phyloP scores from a whole-genome alignment of 2,888 invertebrate species.

The Stenichneumon culpator region DNA sequence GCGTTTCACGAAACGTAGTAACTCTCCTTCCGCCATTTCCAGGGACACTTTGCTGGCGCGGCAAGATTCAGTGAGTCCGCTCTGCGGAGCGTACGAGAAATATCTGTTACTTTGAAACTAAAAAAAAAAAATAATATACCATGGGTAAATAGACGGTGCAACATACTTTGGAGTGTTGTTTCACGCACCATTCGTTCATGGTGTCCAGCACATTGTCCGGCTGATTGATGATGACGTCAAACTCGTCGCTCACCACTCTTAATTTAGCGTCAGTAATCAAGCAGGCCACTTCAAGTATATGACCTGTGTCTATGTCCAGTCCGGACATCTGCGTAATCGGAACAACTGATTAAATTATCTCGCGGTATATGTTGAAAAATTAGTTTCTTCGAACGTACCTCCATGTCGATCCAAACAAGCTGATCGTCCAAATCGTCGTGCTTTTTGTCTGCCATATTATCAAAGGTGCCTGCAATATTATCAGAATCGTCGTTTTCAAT shows the following conservation, averaged over 20 bases:
- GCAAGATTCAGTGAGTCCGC: slow-evolving; percentile 92
- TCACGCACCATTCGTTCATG: slow-evolving; percentile 95
- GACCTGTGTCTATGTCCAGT: slow-evolving; percentile 90
- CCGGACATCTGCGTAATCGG: slow-evolving; percentile 92
- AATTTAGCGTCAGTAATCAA: slow-evolving; percentile 94
- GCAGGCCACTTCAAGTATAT: slow-evolving; percentile 96
- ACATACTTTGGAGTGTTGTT: slow-evolving; percentile 92
- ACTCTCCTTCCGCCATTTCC: slow-evolving; percentile 89
- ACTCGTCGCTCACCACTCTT: slow-evolving; percentile 91
- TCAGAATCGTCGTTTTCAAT: neutral
- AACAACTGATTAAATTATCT: neutral
- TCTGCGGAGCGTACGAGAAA: slow-evolving; percentile 86
- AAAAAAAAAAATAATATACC: slow-evolving; percentile 68
- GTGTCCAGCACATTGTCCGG: slow-evolving; percentile 89
- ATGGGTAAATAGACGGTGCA: neutral
- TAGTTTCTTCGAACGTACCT: slow-evolving; percentile 84
- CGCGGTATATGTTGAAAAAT: neutral
- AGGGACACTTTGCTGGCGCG: slow-evolving; percentile 89
- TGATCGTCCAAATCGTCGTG: slow-evolving; percentile 59
- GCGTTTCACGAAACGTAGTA: slow-evolving; percentile 91
- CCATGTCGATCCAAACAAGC: slow-evolving; percentile 92
- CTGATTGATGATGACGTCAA: slow-evolving; percentile 92
- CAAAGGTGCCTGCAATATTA: slow-evolving; percentile 35
- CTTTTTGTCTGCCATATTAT: slow-evolving; percentile 50
- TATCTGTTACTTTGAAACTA: slow-evolving; percentile 67